These are phyloP conservation scores for Diceros bicornis DNA, from an alignment of 2,797 vertebrate species.

Conservation along the genomic window DNA sequence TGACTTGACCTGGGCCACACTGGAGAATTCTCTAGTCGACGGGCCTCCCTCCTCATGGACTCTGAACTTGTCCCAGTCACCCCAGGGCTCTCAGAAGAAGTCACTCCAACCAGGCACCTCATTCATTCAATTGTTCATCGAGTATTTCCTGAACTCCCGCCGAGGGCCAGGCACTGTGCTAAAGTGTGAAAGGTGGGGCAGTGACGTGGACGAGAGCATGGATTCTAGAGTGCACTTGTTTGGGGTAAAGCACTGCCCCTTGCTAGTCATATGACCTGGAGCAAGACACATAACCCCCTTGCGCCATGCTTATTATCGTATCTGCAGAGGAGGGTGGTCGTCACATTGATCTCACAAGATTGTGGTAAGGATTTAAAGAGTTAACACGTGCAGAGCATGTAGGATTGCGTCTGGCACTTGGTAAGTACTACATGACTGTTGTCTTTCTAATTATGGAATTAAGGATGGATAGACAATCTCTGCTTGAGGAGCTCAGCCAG, in stretches of 20 bases:
- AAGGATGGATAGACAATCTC: constrained; percentile 44
- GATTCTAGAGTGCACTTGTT: neutral
- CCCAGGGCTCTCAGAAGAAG: neutral
- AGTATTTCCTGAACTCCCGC: neutral
- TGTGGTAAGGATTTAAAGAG: constrained; percentile 3
- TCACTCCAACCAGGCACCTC: neutral
- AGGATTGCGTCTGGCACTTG: constrained; percentile 36
- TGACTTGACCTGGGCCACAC: neutral
- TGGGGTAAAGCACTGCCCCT: neutral
- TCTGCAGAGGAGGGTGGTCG: neutral
- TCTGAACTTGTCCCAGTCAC: neutral
- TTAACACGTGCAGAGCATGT: constrained; percentile 28
- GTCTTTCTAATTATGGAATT: constrained; percentile 71
- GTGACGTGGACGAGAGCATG: accelerated
- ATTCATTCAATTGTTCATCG: neutral
- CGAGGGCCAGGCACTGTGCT: neutral
- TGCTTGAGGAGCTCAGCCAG: neutral
- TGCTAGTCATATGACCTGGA: neutral
- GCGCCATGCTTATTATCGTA: accelerated
- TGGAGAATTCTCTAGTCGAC: too few species aligned
- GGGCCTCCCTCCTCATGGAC: neutral
- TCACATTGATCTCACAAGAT: neutral
- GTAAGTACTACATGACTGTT: constrained; percentile 33
- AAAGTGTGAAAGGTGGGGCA: accelerated
- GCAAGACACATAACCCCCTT: too few species aligned